Conservation (phyloP, 2,888 invertebrate genomes). For the Apamea anceps region DNA sequence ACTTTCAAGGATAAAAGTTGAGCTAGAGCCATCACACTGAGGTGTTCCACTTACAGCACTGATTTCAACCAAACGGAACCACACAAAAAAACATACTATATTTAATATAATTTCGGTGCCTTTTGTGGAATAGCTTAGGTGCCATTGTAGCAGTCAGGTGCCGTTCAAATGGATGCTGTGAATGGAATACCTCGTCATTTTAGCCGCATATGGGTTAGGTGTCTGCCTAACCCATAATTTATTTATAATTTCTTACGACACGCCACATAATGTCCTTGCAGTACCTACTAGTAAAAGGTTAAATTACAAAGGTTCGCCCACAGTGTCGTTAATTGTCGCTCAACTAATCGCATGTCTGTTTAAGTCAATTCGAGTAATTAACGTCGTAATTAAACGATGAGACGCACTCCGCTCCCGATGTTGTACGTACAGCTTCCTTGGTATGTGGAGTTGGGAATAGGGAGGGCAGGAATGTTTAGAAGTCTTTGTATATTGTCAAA, state of each 20-base stretch:
- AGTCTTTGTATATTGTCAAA: not conserved
- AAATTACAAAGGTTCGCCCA: conserved; percentile 46
- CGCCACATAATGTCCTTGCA: conserved; percentile 10
- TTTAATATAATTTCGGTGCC: not conserved
- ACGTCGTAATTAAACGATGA: conserved; percentile 81
- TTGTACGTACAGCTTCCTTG: conserved; percentile 31
- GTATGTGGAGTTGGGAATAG: not conserved
- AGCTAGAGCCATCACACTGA: not conserved
- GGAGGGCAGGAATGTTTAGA: not conserved
- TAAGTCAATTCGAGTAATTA: conserved; percentile 86
- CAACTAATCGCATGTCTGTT: conserved; percentile 82
- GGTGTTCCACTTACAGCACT: not conserved
- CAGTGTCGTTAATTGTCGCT: conserved; percentile 71
- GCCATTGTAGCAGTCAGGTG: not conserved
- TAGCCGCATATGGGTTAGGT: no score
- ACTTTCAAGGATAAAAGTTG: no score
- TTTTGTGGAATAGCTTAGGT: not conserved
- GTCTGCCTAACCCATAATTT: not conserved
- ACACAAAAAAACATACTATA: not conserved
- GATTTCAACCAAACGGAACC: not conserved
- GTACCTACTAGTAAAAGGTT: conserved; percentile 15
- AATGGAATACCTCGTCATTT: not conserved
- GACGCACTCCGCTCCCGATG: conserved; percentile 71
- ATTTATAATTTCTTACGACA: not conserved
- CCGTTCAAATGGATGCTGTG: not conserved